Evolutionary conservation across 2,888 invertebrate species (phyloP).

Genomic region (Drosophila glabriapex): DNA sequence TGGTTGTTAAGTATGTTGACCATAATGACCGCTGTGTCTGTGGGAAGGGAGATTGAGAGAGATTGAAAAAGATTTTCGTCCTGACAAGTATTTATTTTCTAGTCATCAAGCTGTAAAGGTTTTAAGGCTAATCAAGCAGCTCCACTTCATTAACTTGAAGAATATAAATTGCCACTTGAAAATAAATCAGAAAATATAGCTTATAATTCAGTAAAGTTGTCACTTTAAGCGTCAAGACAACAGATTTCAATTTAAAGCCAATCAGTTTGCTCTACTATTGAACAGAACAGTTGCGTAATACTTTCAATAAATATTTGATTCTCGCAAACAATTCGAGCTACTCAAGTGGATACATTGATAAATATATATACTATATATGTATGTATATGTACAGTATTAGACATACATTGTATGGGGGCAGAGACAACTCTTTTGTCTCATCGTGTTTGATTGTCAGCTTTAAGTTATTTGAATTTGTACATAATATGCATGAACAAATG

Average conservation of each 20-base stretch:
- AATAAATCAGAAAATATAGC: background rate
- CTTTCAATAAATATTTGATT: background rate
- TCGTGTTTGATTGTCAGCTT: background rate
- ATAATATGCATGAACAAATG: slow-evolving; percentile 27
- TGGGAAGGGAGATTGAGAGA: background rate
- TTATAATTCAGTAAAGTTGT: background rate
- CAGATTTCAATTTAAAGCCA: background rate
- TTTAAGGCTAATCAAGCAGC: background rate
- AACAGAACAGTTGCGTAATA: background rate
- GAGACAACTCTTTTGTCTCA: background rate
- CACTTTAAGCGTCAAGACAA: background rate
- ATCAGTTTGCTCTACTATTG: background rate
- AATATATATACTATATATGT: background rate
- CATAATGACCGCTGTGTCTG: slow-evolving; percentile 10
- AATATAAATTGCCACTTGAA: background rate
- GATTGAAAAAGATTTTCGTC: background rate
- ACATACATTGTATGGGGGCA: background rate
- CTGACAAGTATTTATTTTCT: background rate
- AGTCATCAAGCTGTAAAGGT: background rate
- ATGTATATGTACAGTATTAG: background rate
- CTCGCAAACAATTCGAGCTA: background rate
- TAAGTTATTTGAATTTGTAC: background rate
- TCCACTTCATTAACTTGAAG: background rate
- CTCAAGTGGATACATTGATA: background rate
- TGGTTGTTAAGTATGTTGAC: slow-evolving; percentile 20